Base-by-base conservation (phyloP, 2,888 invertebrate genomes). In the Koerneria pararmatus region DNA sequence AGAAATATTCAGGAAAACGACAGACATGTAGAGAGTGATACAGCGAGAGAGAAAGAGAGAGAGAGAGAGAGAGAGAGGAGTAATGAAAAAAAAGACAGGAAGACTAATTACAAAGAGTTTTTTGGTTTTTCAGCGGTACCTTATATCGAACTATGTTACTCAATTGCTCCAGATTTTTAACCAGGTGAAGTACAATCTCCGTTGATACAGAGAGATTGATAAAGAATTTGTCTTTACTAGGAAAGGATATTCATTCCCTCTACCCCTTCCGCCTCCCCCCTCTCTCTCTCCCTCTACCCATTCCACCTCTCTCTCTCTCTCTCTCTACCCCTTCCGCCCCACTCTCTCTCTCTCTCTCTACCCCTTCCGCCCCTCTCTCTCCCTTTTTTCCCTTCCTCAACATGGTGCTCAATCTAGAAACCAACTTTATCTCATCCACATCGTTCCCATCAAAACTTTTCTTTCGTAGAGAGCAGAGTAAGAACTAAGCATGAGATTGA, bases 401-500 rank as follows among this genome's bases (percentile, higher is more conserved):
- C 24, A n/a, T 29, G 32, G 32, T 22, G 37, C 58, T 58, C 58
- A 58, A 58, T 58, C 58, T 35, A 27, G 58, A 58, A 58, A 27
- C 58, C 41, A 58, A 58, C 37, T 58, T 46, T 27, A 58, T 58
- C 31, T 34, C 60, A n/a, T n/a, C n/a, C n/a, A n/a, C n/a, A n/a
- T n/a, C n/a, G n/a, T n/a, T n/a, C n/a, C n/a, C n/a, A n/a, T n/a
- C n/a, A n/a, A n/a, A n/a, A n/a, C n/a, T n/a, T n/a, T n/a, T n/a
- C n/a, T n/a, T n/a, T 51, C n/a, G 11, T 51, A n/a, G 51, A 48
- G 48, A 48, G 49, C 22, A 49, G 49, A 46, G 35, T 35, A 31
- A 51, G 32, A 22, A 49, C 24, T 34, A 51, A 32, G 32, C 32
- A 32, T 35, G 27, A 35, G n/a, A 48, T 29, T 24, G 58, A 6